phyloP scores from a whole-genome alignment of 1,140 invertebrate species.

The Neuroterus valhalla region DNA sequence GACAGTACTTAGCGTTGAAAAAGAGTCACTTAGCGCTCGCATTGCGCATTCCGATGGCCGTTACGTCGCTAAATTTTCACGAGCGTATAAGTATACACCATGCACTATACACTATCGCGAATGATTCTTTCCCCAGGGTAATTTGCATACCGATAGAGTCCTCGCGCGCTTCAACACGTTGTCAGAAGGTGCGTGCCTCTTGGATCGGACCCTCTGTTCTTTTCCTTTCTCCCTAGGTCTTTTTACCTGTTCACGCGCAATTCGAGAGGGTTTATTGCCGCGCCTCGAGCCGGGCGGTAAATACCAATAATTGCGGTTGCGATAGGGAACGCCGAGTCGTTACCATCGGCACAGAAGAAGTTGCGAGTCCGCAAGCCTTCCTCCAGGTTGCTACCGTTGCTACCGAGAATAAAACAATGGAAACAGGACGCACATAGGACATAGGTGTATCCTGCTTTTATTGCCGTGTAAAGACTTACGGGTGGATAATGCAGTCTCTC shows the following conservation, averaged over 20 bases:
- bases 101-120: conserved; percentile 10
- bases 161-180: conserved; percentile 22
- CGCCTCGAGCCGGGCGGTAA: conserved; percentile 55
- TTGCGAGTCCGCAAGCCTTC: conserved; percentile 36
- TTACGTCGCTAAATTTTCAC: conserved; percentile 29
- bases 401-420: conserved; percentile 63
- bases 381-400: conserved; percentile 52
- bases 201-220: conserved; percentile 23
- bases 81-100: conserved; percentile 47
- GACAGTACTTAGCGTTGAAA: conserved; percentile 9
- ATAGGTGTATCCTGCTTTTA: conserved; percentile 62
- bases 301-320: conserved; percentile 66
- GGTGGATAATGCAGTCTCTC: conserved; percentile 49
- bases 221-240: background rate
- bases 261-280: conserved; percentile 48
- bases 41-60: conserved; percentile 19
- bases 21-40: conserved; percentile 26
- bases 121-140: conserved; percentile 32
- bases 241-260: conserved; percentile 40
- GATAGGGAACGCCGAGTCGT: conserved; percentile 61
- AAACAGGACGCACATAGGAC: conserved; percentile 48
- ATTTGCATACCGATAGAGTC: conserved; percentile 19
- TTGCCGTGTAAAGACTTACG: conserved; percentile 65
- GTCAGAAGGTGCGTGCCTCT: conserved; percentile 19
- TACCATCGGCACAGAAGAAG: conserved; percentile 60